These are phyloP conservation scores for Heliconius himera DNA, from an alignment of 1,140 invertebrate genomes.

Conservation along the genomic window DNA sequence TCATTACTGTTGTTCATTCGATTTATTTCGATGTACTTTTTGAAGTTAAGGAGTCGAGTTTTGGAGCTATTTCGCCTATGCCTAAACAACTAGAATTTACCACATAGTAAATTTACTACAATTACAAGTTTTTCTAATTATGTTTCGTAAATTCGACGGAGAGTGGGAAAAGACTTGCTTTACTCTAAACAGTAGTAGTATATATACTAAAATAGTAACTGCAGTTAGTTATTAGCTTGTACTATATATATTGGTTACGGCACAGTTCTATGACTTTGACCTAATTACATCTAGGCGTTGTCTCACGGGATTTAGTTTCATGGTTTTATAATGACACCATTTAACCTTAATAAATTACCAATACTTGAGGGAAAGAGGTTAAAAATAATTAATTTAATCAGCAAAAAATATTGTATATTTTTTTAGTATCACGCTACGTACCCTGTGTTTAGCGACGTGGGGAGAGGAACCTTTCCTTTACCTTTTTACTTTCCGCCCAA, in stretches of 20 bases:
- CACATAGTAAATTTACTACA: no score
- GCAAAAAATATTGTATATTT: not conserved
- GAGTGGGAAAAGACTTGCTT: not conserved
- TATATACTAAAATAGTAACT: not conserved
- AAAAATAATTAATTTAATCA: not conserved
- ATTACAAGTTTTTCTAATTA: no score
- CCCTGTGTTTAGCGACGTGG: no score
- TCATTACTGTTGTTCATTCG: no score
- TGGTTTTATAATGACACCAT: constrained; percentile 57
- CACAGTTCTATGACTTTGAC: constrained; percentile 60
- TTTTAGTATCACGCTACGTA: not conserved
- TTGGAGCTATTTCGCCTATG: no score
- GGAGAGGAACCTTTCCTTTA: no score
- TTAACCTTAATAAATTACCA: constrained; percentile 16
- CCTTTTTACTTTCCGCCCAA: no score
- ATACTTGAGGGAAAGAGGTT: constrained; percentile 35
- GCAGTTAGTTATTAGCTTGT: not conserved
- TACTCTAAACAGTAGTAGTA: not conserved
- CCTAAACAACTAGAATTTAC: no score
- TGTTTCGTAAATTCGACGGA: no score
- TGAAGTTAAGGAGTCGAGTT: no score
- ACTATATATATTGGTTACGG: constrained; percentile 33
- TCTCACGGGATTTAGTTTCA: constrained; percentile 71
- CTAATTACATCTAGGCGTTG: constrained; percentile 52
- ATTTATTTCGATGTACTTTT: no score